phyloP scores from a whole-genome alignment of 2,113 vertebrate species.

The Phainopepla nitens region DNA sequence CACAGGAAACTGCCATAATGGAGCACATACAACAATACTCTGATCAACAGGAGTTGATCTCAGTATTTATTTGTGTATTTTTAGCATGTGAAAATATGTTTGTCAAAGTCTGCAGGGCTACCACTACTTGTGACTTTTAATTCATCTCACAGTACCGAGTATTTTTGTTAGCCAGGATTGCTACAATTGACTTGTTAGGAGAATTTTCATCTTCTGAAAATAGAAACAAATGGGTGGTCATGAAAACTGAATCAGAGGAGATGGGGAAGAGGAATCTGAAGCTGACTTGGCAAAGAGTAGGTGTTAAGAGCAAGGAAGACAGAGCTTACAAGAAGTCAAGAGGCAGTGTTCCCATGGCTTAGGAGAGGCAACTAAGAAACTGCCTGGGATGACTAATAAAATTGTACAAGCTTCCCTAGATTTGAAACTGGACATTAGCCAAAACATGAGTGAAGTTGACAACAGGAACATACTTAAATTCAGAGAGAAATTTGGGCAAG shows the following conservation, averaged over 20 bases:
- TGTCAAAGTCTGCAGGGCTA: neutral
- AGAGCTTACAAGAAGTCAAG: neutral
- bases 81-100: neutral
- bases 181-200: neutral
- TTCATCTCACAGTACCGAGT: neutral
- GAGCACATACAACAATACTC: neutral
- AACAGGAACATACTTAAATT: neutral
- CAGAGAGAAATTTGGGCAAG: neutral
- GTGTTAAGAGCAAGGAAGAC: neutral
- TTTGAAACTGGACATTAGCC: neutral
- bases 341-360: neutral
- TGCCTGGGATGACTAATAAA: neutral
- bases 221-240: neutral
- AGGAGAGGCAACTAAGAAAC: neutral
- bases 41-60: neutral
- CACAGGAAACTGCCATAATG: neutral
- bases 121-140: neutral
- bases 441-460: neutral
- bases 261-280: neutral
- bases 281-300: neutral
- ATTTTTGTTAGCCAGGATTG: neutral
- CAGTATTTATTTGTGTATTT: neutral
- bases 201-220: constrained; percentile 20
- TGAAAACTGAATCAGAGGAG: neutral
- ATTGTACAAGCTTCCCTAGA: neutral